Percentiles rank a stretch among this genome's conserved stretches.
These are phyloP conservation scores for Eubucco bourcierii DNA, from an alignment of 2,113 vertebrate genomes.

Conservation along the genomic window DNA sequence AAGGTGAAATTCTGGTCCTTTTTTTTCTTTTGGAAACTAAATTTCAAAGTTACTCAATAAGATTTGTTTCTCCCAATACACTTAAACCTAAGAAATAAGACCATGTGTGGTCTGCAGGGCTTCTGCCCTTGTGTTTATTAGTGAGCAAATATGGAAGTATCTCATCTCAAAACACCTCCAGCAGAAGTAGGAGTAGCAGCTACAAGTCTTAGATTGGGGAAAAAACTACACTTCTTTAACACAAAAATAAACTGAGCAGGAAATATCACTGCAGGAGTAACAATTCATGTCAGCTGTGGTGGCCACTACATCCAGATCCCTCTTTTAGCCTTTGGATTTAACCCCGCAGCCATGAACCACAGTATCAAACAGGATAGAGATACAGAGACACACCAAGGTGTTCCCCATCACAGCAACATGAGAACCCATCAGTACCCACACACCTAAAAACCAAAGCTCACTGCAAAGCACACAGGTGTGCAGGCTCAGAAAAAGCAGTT, in stretches of 20 bases:
- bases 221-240: not conserved
- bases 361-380: accelerated
- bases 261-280: not conserved
- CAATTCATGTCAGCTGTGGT: accelerated
- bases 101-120: not conserved
- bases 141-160: not conserved
- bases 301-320: not conserved
- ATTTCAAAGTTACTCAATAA: not conserved
- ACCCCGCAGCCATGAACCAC: not conserved
- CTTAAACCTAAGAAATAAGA: not conserved
- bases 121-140: not conserved
- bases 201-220: not conserved
- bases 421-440: not conserved
- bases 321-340: not conserved
- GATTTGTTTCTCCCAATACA: not conserved
- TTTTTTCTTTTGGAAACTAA: not conserved
- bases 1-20: not conserved
- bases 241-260: not conserved
- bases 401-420: not conserved
- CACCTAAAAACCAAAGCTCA: not conserved
- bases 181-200: not conserved
- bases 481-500: not conserved
- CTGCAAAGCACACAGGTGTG: not conserved
- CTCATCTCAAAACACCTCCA: not conserved
- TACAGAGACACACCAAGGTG: too few species aligned